Evolutionary conservation across 2,113 vertebrate species (phyloP).

Genomic region (Apaloderma vittatum): DNA sequence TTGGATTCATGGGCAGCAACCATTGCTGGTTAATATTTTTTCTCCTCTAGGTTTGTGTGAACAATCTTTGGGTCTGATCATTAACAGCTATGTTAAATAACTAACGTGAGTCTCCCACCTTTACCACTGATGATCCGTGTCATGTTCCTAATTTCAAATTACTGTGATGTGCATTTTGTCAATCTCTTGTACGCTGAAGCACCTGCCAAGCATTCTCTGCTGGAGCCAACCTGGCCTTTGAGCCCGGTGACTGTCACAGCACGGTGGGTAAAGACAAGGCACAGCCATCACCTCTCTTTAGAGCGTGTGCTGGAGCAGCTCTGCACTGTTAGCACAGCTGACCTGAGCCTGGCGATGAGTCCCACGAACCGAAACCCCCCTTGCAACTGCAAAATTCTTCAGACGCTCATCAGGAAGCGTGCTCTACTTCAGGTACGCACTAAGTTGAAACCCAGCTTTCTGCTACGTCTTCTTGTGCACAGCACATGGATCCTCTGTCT

Average conservation of each 20-base stretch:
- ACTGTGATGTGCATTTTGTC: not conserved
- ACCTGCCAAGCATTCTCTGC: not conserved
- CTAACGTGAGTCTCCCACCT: not conserved
- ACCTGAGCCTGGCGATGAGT: not conserved
- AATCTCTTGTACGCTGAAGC: not conserved
- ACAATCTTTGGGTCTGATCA: rapidly evolving
- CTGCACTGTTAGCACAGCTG: not conserved
- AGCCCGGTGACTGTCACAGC: not conserved
- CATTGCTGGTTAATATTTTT: not conserved
- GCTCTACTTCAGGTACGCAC: not conserved
- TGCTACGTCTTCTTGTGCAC: not conserved
- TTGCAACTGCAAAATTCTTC: not conserved
- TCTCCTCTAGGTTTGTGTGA: not conserved
- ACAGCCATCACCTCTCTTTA: not conserved
- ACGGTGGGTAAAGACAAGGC: not conserved
- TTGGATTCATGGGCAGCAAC: not conserved
- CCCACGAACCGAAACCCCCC: not conserved
- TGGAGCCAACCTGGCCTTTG: not conserved
- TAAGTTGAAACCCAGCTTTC: not conserved
- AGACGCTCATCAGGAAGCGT: not conserved
- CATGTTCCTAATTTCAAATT: not conserved
- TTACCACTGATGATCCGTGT: not conserved
- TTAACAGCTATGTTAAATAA: not conserved
- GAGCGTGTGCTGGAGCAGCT: not conserved
- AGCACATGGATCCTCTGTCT: not conserved